phyloP scores from a whole-genome alignment of 2,888 invertebrate genomes.

The Hirudinaria manillensis region DNA sequence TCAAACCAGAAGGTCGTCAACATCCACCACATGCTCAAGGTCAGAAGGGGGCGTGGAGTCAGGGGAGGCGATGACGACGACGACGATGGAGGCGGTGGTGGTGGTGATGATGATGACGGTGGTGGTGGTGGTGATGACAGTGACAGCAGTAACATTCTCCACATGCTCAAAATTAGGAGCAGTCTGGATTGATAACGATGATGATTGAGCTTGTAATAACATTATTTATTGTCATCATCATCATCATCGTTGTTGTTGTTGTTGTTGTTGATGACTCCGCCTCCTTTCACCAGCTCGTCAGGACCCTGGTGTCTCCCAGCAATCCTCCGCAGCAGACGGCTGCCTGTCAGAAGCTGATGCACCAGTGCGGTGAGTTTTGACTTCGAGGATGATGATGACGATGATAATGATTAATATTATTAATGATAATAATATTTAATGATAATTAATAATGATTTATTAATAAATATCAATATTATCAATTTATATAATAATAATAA shows the following conservation, averaged over 20 bases:
- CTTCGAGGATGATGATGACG: no score
- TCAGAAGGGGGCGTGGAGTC: constrained; percentile 49
- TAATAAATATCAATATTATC: no score
- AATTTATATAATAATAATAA: no score
- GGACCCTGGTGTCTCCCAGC: constrained; percentile 85
- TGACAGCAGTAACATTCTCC: no score
- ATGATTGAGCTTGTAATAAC: not conserved
- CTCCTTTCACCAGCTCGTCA: constrained; percentile 60
- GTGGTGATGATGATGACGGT: no score
- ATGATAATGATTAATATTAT: no score
- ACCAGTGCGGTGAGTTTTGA: constrained; percentile 65
- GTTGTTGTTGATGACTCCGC: not conserved
- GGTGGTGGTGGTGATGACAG: not conserved
- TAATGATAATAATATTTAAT: no score
- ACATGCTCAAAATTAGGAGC: no score
- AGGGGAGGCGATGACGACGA: not conserved
- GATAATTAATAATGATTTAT: no score
- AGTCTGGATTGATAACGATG: no score
- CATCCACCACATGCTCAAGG: constrained; percentile 81
- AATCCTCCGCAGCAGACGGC: constrained; percentile 74
- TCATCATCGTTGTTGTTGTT: not conserved
- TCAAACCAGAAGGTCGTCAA: constrained; percentile 78
- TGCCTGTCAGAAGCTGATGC: constrained; percentile 82
- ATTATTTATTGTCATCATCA: not conserved
- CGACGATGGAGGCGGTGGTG: no score